Conservation (phyloP, 2,797 vertebrate species). For the Scleropages formosus region DNA sequence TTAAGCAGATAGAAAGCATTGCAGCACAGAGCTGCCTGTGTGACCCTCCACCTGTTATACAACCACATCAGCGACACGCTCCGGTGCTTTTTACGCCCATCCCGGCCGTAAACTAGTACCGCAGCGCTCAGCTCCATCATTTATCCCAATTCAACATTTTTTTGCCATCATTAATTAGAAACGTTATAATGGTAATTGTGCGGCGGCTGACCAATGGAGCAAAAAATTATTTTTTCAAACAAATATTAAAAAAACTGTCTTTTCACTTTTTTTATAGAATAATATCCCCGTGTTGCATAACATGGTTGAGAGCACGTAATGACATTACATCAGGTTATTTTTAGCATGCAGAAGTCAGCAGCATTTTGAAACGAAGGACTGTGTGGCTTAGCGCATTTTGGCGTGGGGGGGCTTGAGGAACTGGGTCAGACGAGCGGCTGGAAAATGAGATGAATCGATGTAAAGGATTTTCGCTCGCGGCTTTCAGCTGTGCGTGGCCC, state of each 20-base stretch:
- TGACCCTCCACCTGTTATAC: constrained; percentile 71
- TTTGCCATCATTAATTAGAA: neutral
- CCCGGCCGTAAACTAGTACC: neutral
- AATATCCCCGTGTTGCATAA: neutral
- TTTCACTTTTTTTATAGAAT: neutral
- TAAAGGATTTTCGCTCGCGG: neutral
- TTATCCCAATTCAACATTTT: neutral
- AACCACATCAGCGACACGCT: constrained; percentile 42
- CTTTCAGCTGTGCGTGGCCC: neutral
- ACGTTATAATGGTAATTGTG: neutral
- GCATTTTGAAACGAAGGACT: neutral
- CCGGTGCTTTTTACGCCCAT: constrained; percentile 36
- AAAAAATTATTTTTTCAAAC: constrained; percentile 25
- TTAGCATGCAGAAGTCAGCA: neutral
- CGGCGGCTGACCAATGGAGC: constrained; percentile 6
- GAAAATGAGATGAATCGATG: neutral
- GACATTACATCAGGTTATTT: neutral
- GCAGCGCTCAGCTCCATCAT: neutral
- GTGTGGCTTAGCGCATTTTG: neutral
- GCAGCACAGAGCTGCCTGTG: constrained; percentile 44
- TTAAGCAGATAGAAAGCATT: constrained; percentile 43
- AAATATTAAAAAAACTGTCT: neutral
- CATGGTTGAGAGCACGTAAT: neutral
- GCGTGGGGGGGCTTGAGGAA: neutral
- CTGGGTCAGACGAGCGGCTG: neutral